Evolutionary conservation across 2,797 vertebrate genomes (phyloP).

Genomic region (Galagoides demidoff): DNA sequence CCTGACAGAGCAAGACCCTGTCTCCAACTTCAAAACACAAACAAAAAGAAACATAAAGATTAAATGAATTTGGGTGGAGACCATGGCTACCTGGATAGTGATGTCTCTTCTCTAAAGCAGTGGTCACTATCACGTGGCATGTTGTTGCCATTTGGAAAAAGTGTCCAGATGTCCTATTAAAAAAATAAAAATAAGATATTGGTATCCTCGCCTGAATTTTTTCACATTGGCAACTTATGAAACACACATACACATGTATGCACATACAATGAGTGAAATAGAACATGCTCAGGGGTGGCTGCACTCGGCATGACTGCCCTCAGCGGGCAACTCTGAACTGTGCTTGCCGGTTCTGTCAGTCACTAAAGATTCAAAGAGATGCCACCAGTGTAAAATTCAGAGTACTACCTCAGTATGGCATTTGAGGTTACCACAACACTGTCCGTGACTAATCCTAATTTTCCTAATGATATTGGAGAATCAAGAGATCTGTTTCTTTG

Average conservation of each 20-base stretch:
- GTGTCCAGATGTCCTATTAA: background rate
- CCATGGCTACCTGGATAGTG: background rate
- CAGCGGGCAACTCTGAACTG: background rate
- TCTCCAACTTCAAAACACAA: background rate
- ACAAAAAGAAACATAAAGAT: background rate
- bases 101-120: background rate
- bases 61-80: background rate
- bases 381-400: background rate
- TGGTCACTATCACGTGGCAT: background rate
- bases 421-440: constrained; percentile 49
- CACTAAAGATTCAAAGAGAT: background rate
- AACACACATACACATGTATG: background rate
- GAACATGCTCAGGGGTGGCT: background rate
- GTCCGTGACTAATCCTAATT: constrained; percentile 59
- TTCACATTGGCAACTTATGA: background rate
- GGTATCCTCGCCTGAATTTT: background rate
- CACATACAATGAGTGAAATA: background rate
- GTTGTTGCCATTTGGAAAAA: background rate
- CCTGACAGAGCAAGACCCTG: background rate
- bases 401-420: background rate
- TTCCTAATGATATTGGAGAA: constrained; percentile 58
- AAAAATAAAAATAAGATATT: background rate
- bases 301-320: background rate
- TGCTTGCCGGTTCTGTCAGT: background rate
- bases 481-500: constrained; percentile 46